phyloP scores from a whole-genome alignment of 2,888 invertebrate species.

The Tinea pellionella region DNA sequence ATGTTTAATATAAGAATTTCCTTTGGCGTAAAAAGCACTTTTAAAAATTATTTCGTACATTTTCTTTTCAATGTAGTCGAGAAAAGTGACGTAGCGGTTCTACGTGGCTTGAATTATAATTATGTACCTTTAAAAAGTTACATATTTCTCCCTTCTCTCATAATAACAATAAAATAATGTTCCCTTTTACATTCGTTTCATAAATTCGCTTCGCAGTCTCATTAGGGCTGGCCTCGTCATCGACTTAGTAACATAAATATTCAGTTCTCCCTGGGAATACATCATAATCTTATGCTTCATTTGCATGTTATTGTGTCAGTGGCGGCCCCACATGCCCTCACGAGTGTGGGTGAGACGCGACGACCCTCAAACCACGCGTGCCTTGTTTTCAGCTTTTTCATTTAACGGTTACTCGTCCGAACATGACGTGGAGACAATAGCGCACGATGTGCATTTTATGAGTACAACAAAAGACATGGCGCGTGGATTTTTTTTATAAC shows the following conservation, averaged over 20 bases:
- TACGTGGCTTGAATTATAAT: neutral
- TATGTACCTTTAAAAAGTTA: neutral
- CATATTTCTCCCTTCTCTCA: neutral
- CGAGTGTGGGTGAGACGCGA: neutral
- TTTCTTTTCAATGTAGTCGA: constrained; percentile 9
- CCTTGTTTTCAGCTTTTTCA: constrained; percentile 6
- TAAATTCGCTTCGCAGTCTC: constrained; percentile 34
- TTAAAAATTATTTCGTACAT: constrained; percentile 9
- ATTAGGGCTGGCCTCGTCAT: constrained; percentile 28
- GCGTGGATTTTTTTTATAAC: no score
- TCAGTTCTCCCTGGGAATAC: constrained; percentile 45
- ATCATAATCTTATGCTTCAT: constrained; percentile 51
- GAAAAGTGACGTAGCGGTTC: neutral
- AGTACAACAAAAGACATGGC: neutral
- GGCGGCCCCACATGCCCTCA: constrained; percentile 20
- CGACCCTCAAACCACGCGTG: neutral
- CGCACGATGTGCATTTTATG: neutral
- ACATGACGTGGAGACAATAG: neutral
- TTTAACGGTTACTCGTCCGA: neutral
- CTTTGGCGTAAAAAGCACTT: constrained; percentile 1
- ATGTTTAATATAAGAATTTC: neutral
- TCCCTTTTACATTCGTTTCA: constrained; percentile 18
- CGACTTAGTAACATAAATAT: constrained; percentile 42
- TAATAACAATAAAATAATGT: constrained; percentile 14
- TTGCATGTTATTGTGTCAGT: constrained; percentile 51